These are phyloP conservation scores for Psittacula cyanocephala DNA, from an alignment of 2,113 vertebrate species.

Conservation along the genomic window DNA sequence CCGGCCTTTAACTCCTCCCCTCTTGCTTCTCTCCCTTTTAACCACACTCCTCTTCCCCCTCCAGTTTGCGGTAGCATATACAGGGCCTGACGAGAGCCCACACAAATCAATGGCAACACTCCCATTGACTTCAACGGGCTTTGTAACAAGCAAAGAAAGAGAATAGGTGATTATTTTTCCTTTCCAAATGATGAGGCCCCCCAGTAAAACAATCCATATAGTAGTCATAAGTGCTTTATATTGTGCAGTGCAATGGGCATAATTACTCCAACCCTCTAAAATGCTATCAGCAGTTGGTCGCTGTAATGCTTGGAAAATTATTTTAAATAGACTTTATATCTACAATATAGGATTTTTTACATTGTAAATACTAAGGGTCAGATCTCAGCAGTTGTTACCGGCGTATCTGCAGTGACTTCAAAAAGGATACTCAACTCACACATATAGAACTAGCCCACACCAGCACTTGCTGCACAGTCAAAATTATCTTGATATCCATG, in stretches of 20 bases:
- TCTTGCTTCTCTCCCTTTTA: conserved; percentile 20
- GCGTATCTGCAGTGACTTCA: neutral
- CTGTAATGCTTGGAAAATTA: conserved; percentile 18
- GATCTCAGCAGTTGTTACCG: neutral
- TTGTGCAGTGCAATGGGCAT: neutral
- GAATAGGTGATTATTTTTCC: conserved; percentile 28
- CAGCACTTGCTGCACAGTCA: neutral
- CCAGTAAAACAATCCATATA: neutral
- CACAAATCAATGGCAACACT: conserved; percentile 22
- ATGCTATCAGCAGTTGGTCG: conserved; percentile 5
- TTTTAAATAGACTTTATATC: conserved; percentile 7
- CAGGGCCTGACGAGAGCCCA: neutral
- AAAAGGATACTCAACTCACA: neutral
- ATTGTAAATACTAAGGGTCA: neutral
- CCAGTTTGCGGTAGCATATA: neutral
- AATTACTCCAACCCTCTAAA: conserved; percentile 27
- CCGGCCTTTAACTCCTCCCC: neutral
- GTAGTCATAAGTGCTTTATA: neutral
- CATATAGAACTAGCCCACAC: neutral
- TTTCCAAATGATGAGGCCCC: neutral
- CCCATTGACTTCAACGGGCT: neutral
- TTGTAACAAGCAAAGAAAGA: neutral
- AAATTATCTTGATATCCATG: neutral
- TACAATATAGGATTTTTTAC: neutral
- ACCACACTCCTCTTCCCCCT: neutral